Evolutionary conservation across 2,888 invertebrate genomes (phyloP), one percentile per base, ranked within the genome.

Genomic region (Drosophila affinis): DNA sequence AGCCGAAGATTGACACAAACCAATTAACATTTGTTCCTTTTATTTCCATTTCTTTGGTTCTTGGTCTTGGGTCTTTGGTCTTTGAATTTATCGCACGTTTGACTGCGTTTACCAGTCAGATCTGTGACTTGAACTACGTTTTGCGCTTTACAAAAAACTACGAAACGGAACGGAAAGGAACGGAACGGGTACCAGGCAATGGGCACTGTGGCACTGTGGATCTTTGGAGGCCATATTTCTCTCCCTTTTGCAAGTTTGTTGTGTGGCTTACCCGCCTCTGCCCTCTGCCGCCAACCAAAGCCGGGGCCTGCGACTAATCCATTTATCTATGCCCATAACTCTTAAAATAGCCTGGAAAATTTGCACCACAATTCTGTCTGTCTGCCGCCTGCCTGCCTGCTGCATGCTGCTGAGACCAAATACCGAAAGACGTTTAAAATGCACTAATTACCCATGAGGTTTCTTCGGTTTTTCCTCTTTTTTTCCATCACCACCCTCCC

Each of bases 21-120:
- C 89, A 89, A 90, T 89, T 89, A 90, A 89, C 89, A 83, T 89
- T 88, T 90, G 88, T 84, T 86, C 89, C 87, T 88, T 87, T 90
- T 88, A 87, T 85, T 82, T 81, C 79, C 87, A 39, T 39, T 39
- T 39, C 39, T 39, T n/a, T 39, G 39, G n/a, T 14, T 7, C 39
- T 39, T 39, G 39, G 39, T 39, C 39, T 39, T 39, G 39, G 69
- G 73, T 79, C 78, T 80, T 77, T 78, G 79, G 72, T 56, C 76
- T 84, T 87, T 81, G 82, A 84, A 90, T 90, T 89, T 89, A 88
- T 89, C 88, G 89, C 89, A 88, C 86, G 88, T 86, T 89, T 88
- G 89, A 86, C 90, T 90, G 89, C 89, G 82, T 89, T 79, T 86
- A 89, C 78, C 85, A 85, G 88, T 88, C 83, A 88, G 85, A 85